Percentiles rank a stretch among this genome's conserved stretches.
Evolutionary conservation across 2,888 invertebrate genomes (phyloP).

Genomic region (Leucania comma): DNA sequence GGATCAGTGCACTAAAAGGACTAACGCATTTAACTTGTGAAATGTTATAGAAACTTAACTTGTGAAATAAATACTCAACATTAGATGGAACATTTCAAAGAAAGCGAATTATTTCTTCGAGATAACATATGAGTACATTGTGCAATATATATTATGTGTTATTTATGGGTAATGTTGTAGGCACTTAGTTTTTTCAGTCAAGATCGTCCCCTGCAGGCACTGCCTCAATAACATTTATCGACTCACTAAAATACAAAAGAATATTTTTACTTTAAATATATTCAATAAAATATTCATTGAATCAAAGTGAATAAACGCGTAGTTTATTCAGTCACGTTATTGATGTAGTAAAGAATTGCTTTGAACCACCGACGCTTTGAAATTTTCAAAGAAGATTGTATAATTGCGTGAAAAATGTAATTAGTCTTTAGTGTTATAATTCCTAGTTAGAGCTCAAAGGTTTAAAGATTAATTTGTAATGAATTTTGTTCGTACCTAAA

Average conservation of each 20-base stretch:
- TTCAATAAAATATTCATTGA: slow-evolving; percentile 18
- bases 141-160: slow-evolving; percentile 1
- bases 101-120: slow-evolving; percentile 22
- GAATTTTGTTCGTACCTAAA: slow-evolving; percentile 11
- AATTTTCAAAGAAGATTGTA: slow-evolving; percentile 41
- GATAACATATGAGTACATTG: slow-evolving; percentile 9
- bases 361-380: slow-evolving; percentile 25
- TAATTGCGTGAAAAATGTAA: slow-evolving; percentile 45
- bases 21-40: slow-evolving; percentile 24
- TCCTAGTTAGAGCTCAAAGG: slow-evolving; percentile 27
- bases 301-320: slow-evolving; percentile 1
- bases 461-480: slow-evolving; percentile 15
- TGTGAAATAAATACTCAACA: slow-evolving; percentile 34
- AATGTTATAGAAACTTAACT: slow-evolving; percentile 32
- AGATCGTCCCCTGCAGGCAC: neutral
- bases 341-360: slow-evolving; percentile 9
- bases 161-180: slow-evolving; percentile 6
- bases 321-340: slow-evolving; percentile 14
- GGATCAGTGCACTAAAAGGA: slow-evolving; percentile 27
- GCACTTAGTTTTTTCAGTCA: neutral
- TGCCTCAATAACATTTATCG: neutral
- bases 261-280: neutral
- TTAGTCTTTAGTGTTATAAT: slow-evolving; percentile 30
- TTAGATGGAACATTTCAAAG: slow-evolving; percentile 18
- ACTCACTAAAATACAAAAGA: neutral